These are phyloP conservation scores for Lasioglossum vierecki DNA, from an alignment of 2,888 invertebrate genomes.

Conservation along the genomic window DNA sequence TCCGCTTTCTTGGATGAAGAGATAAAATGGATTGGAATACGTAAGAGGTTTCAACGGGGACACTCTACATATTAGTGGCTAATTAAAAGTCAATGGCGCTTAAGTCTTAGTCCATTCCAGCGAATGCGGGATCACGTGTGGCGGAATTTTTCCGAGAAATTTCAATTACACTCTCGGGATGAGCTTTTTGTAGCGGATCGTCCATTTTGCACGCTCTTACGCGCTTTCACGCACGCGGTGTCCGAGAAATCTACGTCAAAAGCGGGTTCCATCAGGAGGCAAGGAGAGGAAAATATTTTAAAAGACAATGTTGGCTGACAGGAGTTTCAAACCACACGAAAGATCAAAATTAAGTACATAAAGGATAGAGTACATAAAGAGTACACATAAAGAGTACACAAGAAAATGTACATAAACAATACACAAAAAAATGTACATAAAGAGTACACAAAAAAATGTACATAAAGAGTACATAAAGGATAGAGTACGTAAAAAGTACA, in stretches of 20 bases:
- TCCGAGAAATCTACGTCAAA: not conserved
- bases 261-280: not conserved
- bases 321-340: not conserved
- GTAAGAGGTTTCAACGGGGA: not conserved
- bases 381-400: no score
- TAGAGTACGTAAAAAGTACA: no score
- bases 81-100: not conserved
- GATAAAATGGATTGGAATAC: not conserved
- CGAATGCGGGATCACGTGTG: not conserved
- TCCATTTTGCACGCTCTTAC: slow-evolving; percentile 22
- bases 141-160: slow-evolving; percentile 25
- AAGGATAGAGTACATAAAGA: no score
- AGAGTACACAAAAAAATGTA: no score
- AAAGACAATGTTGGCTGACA: not conserved
- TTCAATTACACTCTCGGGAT: slow-evolving; percentile 36
- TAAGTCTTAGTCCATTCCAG: not conserved
- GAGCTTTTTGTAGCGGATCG: slow-evolving; percentile 25
- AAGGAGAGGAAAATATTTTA: not conserved
- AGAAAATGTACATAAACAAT: no score
- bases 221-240: not conserved
- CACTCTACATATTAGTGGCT: not conserved
- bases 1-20: not conserved
- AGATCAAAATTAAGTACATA: not conserved
- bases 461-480: no score
- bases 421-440: no score